phyloP scores from a whole-genome alignment of 1,140 invertebrate species.

The Meloidogyne hapla region DNA sequence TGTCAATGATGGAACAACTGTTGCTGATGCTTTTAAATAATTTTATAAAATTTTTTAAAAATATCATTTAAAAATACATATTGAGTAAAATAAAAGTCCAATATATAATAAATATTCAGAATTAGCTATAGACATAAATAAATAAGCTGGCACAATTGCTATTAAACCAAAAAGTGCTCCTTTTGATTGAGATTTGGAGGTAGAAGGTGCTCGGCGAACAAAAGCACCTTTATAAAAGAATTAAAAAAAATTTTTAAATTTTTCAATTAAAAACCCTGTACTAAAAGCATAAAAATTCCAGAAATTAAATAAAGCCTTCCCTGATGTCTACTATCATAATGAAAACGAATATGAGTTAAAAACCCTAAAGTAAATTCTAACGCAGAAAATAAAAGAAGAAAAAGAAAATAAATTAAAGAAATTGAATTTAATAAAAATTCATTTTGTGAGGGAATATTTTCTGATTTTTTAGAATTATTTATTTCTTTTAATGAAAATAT shows the following conservation, averaged over 20 bases:
- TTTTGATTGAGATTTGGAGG: conserved; percentile 75
- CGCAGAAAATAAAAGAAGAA: conserved; percentile 92
- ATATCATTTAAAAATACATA: conserved; percentile 65
- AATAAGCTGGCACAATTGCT: conserved; percentile 82
- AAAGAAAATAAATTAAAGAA: conserved; percentile 81
- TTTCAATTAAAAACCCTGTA: conserved; percentile 73
- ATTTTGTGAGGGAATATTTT: neutral
- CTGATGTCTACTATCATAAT: conserved; percentile 90
- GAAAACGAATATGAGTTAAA: conserved; percentile 86
- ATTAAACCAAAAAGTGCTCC: conserved; percentile 78
- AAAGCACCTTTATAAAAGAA: conserved; percentile 70
- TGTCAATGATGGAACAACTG: conserved; percentile 29
- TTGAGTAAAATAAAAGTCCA: conserved; percentile 82
- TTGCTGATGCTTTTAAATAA: conserved; percentile 28
- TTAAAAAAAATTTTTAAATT: conserved; percentile 10
- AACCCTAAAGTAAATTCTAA: conserved; percentile 96
- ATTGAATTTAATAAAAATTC: conserved; percentile 6
- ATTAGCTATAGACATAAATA: conserved; percentile 77
- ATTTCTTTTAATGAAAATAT: neutral
- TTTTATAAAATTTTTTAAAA: neutral
- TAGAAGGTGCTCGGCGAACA: conserved; percentile 73
- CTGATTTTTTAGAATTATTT: neutral
- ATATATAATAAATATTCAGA: conserved; percentile 72
- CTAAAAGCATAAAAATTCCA: conserved; percentile 84
- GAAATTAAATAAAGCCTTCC: conserved; percentile 95